Percentiles rank a stretch among this genome's conserved stretches.
phyloP scores from a whole-genome alignment of 2,797 vertebrate genomes.

The Sebastes minor region DNA sequence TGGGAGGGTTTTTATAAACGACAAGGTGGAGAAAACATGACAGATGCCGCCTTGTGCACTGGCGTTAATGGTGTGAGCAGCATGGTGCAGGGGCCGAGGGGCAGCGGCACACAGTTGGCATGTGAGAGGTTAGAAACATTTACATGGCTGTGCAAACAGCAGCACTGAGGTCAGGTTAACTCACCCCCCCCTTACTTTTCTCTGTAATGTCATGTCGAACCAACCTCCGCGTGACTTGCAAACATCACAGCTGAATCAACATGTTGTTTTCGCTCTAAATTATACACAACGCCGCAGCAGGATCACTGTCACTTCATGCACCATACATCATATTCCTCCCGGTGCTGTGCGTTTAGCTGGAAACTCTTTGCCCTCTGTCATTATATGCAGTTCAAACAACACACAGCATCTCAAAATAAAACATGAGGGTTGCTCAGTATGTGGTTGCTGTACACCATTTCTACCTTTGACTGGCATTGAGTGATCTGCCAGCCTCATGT shows the following conservation, averaged over 20 bases:
- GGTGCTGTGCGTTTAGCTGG: slow-evolving; percentile 11
- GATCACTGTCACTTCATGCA: slow-evolving; percentile 13
- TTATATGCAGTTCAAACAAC: slow-evolving; percentile 31
- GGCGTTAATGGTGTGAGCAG: slow-evolving; percentile 45
- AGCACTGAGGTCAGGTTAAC: slow-evolving; percentile 36
- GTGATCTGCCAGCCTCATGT: slow-evolving; percentile 51
- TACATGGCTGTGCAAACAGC: slow-evolving; percentile 29
- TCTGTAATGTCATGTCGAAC: slow-evolving; percentile 20
- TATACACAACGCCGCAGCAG: slow-evolving; percentile 34
- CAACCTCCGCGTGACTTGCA: slow-evolving; percentile 8
- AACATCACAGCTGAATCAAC: slow-evolving; percentile 48
- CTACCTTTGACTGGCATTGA: slow-evolving; percentile 43
- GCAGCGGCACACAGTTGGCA: slow-evolving; percentile 30
- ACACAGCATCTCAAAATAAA: slow-evolving; percentile 42
- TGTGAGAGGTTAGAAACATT: slow-evolving; percentile 59
- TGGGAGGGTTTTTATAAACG: slow-evolving; percentile 16
- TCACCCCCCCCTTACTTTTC: background rate
- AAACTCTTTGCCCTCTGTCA: slow-evolving; percentile 29
- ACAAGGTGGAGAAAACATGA: slow-evolving; percentile 31
- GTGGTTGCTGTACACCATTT: slow-evolving; percentile 26
- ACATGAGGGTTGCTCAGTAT: slow-evolving; percentile 28
- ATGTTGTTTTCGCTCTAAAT: slow-evolving; percentile 47
- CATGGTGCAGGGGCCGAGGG: slow-evolving; percentile 24
- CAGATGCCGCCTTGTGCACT: slow-evolving; percentile 38
- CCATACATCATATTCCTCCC: background rate